phyloP scores from a whole-genome alignment of 1,140 invertebrate species.

The Tetramorium alpestre region DNA sequence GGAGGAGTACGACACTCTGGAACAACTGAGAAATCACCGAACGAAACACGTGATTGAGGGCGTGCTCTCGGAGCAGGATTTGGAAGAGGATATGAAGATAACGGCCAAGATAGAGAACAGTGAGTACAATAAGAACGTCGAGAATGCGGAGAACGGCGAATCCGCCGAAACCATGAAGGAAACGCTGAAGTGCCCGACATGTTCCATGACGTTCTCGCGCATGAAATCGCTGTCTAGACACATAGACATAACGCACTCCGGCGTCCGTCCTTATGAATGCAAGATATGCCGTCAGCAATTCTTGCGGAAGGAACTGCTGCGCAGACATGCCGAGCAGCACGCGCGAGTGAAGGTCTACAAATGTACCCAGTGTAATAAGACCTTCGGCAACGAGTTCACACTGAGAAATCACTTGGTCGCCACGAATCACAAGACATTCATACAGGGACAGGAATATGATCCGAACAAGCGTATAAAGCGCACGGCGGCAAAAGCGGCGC shows the following conservation, averaged over 20 bases:
- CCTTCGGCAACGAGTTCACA: conserved; percentile 82
- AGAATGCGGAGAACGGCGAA: neutral
- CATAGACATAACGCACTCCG: conserved; percentile 72
- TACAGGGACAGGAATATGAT: conserved; percentile 82
- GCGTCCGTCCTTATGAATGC: conserved; percentile 72
- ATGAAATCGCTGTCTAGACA: conserved; percentile 78
- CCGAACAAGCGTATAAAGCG: conserved; percentile 83
- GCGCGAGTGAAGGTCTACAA: conserved; percentile 77
- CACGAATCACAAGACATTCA: conserved; percentile 82
- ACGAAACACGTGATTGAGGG: conserved; percentile 81
- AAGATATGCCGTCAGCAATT: conserved; percentile 81
- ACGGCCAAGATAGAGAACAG: neutral
- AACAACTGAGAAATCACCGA: conserved; percentile 78
- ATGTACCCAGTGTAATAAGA: conserved; percentile 82
- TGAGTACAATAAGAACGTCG: neutral
- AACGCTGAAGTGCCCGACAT: conserved; percentile 77
- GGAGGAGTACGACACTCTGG: conserved; percentile 78
- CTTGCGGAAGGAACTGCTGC: conserved; percentile 76
- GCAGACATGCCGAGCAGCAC: conserved; percentile 79
- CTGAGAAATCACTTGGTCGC: conserved; percentile 83
- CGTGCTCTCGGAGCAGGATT: conserved; percentile 78
- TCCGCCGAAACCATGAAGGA: neutral
- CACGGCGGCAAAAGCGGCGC: conserved; percentile 82
- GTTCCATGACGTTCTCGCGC: conserved; percentile 71
- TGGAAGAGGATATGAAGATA: conserved; percentile 72